These are phyloP conservation scores for Podarcis lilfordi DNA, from an alignment of 2,797 vertebrate species.

Conservation along the genomic window DNA sequence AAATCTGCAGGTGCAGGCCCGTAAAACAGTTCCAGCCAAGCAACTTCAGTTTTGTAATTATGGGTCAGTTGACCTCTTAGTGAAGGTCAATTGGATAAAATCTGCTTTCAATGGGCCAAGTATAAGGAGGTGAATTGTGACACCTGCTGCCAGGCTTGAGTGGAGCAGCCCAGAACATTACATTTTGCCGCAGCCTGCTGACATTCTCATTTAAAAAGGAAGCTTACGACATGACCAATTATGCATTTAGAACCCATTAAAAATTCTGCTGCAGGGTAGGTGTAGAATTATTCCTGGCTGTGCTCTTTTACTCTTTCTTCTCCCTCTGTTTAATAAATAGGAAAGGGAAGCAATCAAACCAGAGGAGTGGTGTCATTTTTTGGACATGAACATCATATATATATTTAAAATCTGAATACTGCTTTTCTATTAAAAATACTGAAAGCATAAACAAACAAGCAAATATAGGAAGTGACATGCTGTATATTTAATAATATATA, in stretches of 20 bases:
- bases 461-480: neutral
- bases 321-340: constrained; percentile 3
- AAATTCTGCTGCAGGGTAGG: constrained; percentile 17
- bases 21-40: constrained; percentile 22
- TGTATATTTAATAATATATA: neutral
- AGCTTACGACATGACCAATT: constrained; percentile 10
- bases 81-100: constrained; percentile 51
- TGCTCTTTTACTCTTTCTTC: neutral
- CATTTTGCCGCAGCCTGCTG: constrained; percentile 10
- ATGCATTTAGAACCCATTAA: constrained; percentile 15
- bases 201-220: constrained; percentile 30
- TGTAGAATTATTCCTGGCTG: constrained; percentile 5
- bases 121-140: constrained; percentile 49
- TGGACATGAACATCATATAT: neutral
- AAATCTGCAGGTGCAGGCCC: constrained; percentile 20
- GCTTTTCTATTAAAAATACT: constrained; percentile 8
- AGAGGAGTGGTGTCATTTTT: neutral
- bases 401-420: neutral
- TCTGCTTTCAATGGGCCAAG: constrained; percentile 40
- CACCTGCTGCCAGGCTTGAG: constrained; percentile 45
- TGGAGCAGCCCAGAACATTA: constrained; percentile 30
- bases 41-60: constrained; percentile 51
- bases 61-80: constrained; percentile 36
- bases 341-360: neutral
- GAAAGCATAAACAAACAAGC: neutral